Conservation (phyloP, 2,888 invertebrate species). For the Coelopa pilipes region DNA sequence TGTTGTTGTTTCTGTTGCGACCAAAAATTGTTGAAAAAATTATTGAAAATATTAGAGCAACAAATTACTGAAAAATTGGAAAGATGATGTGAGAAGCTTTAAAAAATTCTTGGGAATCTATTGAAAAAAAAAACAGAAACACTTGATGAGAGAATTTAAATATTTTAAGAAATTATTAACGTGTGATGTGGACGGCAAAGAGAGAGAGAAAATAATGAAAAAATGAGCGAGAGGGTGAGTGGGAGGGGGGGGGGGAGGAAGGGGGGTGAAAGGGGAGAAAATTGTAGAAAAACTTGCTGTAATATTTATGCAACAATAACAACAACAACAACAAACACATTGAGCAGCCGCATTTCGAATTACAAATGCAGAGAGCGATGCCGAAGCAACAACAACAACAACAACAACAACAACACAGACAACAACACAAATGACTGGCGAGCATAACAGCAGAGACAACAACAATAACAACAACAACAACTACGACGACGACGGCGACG, state of each 20-base stretch:
- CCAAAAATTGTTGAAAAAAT: neutral
- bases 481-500: slow-evolving; percentile 3
- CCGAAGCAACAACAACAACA: slow-evolving; percentile 22
- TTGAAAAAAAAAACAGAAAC: neutral
- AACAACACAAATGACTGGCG: neutral
- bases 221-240: neutral
- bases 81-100: neutral
- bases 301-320: too few species aligned
- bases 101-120: too few species aligned
- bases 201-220: neutral
- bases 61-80: neutral
- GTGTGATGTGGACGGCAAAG: neutral
- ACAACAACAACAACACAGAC: too few species aligned
- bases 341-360: too few species aligned
- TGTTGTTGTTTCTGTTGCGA: too few species aligned
- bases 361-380: too few species aligned
- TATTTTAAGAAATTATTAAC: too few species aligned
- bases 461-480: slow-evolving; percentile 30
- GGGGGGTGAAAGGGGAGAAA: too few species aligned
- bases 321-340: too few species aligned
- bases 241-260: too few species aligned
- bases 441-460: slow-evolving; percentile 20
- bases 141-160: too few species aligned
- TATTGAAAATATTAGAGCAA: neutral
- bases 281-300: too few species aligned